Base-by-base conservation (phyloP, 2,113 vertebrate genomes). In the Scortum barcoo region DNA sequence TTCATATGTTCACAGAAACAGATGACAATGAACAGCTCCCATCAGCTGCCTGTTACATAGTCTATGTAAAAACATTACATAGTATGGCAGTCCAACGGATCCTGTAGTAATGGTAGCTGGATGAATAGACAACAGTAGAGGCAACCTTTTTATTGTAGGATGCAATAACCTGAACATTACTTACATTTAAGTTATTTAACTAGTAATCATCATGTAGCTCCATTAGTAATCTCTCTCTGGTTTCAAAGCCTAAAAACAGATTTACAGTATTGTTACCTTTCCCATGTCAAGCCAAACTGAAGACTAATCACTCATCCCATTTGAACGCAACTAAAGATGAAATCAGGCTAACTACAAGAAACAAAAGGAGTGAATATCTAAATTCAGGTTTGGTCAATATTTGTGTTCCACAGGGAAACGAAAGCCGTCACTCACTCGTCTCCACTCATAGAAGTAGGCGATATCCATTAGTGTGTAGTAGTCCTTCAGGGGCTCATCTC, bases 401-500 rank as follows among this genome's bases (percentile, higher is more conserved):
- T 7, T 42, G 10, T 4, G 14, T 12, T 28, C 56, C 3, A 17
- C 56, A n/a, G n/a, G 19, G 17, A 22, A 13, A 19, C 51, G 20
- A 72, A 72, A 62, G 22, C 6, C 1, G 51, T 38, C 26, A 67
- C 94, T 96, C 72, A 98, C 97, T 93, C 97, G 92, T 95, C 97
- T 95, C 96, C 97, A 98, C 76, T 97, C 97, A 17, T 97, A 98
- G 90, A 98, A 98, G 89, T 98, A 98, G 58, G 97, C 96, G 0
- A 98, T 97, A 70, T 98, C 97, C 97, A 98, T 97, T 88, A 98
- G 96, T 30, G 97, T 98, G 92, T 98, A 98, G 86, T 98, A 98
- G 58, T 98, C 97, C 95, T 98, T 97, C 84, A 98, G 90, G 0
- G 97, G 97, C 73, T 98, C 97, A 0, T 98, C 97, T 76, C 97